Evolutionary conservation across 2,888 invertebrate genomes (phyloP), one percentile per base, ranked within the genome.

Genomic region (Scaptomyza cyrtandrae): DNA sequence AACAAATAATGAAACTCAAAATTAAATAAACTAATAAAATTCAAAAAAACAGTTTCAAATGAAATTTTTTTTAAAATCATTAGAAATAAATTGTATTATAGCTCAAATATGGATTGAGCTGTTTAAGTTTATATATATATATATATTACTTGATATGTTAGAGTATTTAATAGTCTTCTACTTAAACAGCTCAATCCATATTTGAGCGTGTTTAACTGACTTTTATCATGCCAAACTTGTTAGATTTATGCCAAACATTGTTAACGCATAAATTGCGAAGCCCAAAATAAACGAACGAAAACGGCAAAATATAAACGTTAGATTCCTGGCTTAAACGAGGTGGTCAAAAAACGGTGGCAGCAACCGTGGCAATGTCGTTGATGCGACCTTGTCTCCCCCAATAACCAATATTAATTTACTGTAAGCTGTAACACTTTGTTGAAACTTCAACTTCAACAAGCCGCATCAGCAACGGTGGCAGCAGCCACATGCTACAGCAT

Each of bases 351-450:
- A 16, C 19, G 19, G 13, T 35, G 49, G 33, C 49, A 49, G 6
- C 19, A 31, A 5, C 31, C 5, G 13, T 37, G 48, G 33, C 24
- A n/a, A 27, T 44, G 50, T 19, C 14, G 43, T 33, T 55, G 73
- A 13, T 48, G 58, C 44, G 56, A 44, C 59, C 46, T 65, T 70
- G 60, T 50, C 24, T 43, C 48, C 31, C 44, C 63, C 70, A 86
- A 86, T 86, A 86, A 80, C 66, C 71, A 41, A 65, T 68, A 86
- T 83, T 76, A 78, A 84, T 86, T 80, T 76, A 71, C 69, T 69
- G 66, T 49, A 57, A 49, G 67, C 61, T 68, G 66, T 49, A 57
- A 46, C 67, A 61, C 24, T 68, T 62, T 71, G 39, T 9, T 33
- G 33, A 29, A 54, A 39, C 41, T 50, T 43, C 31, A 44, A 45